phyloP scores from a whole-genome alignment of 2,113 vertebrate genomes.

The Beaufortia kweichowensis region DNA sequence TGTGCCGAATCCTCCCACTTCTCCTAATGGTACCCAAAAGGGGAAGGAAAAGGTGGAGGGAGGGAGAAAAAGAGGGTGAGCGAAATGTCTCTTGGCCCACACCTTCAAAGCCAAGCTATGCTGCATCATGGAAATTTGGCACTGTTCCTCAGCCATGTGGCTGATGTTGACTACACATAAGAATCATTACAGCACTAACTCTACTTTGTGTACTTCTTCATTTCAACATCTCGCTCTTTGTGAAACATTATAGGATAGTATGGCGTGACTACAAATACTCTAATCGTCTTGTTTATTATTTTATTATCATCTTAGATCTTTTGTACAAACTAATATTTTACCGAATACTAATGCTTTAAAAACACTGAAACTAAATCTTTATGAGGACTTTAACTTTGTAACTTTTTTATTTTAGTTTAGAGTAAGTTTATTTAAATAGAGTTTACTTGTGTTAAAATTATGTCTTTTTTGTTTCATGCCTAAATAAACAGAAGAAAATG shows the following conservation, averaged over 20 bases:
- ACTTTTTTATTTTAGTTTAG: neutral
- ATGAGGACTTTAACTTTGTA: neutral
- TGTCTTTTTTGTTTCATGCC: too few species aligned
- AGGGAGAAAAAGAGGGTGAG: conserved; percentile 18
- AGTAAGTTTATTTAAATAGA: too few species aligned
- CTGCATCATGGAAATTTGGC: conserved; percentile 97
- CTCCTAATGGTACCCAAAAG: conserved; percentile 65
- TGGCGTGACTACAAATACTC: conserved; percentile 31
- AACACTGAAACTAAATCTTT: too few species aligned
- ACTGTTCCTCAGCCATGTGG: conserved; percentile 59
- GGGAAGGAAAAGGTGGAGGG: conserved; percentile 42
- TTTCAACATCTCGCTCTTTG: conserved; percentile 42
- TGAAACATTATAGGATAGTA: conserved; percentile 40
- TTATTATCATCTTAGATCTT: neutral
- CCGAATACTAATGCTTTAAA: neutral
- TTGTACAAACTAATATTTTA: neutral
- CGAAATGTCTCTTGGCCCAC: conserved; percentile 73
- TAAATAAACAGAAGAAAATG: too few species aligned
- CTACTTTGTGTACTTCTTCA: conserved; percentile 50
- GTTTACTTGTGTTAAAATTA: too few species aligned
- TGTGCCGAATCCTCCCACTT: conserved; percentile 69
- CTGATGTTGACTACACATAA: conserved; percentile 74
- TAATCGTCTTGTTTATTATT: neutral
- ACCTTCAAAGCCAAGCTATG: conserved; percentile 77
- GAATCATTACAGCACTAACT: conserved; percentile 70